Evolutionary conservation across 2,797 vertebrate genomes (phyloP).

Genomic region (Liasis olivaceus): DNA sequence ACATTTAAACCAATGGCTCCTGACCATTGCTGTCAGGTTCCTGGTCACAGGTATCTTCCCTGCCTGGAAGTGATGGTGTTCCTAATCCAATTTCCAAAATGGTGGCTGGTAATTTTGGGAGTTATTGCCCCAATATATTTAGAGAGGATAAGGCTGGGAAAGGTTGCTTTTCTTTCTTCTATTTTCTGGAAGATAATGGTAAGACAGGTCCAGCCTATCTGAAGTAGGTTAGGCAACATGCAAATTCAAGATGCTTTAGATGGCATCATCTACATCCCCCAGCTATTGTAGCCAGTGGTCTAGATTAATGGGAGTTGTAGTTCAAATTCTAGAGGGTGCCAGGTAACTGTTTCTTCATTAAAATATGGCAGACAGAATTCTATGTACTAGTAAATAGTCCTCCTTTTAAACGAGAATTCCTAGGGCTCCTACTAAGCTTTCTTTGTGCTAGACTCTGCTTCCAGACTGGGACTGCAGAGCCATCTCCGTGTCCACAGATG

Average conservation of each 20-base stretch:
- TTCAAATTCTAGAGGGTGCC: neutral
- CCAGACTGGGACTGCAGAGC: no score
- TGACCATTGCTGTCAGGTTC: neutral
- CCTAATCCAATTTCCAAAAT: neutral
- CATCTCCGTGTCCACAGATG: no score
- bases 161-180: neutral
- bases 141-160: neutral
- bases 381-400: neutral
- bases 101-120: neutral
- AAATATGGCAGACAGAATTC: neutral
- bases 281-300: no score
- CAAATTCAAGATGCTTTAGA: neutral
- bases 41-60: neutral
- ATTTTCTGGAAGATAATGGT: neutral
- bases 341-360: neutral
- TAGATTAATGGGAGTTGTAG: neutral
- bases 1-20: neutral
- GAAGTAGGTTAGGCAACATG: neutral
- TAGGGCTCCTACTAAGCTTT: slow-evolving; percentile 4
- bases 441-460: neutral
- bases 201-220: neutral
- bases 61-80: neutral
- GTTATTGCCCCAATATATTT: neutral
- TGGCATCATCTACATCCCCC: neutral
- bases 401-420: slow-evolving; percentile 14